Percentiles rank a stretch among this genome's conserved stretches.
These are phyloP conservation scores for Thymelicus acteon DNA, from an alignment of 2,888 invertebrate genomes.

Conservation along the genomic window DNA sequence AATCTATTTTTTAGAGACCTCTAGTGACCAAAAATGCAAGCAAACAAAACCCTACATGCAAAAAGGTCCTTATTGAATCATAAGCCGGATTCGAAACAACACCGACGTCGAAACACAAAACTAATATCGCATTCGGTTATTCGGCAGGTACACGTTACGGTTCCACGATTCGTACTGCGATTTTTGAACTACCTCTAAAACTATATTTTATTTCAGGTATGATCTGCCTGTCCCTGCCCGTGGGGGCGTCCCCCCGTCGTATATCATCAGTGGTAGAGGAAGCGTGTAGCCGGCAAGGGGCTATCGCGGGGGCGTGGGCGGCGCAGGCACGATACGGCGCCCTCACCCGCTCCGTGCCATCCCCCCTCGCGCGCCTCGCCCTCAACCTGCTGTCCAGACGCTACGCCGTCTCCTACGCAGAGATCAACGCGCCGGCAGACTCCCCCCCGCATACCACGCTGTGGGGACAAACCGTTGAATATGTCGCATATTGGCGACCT, in stretches of 20 bases:
- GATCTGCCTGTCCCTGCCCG: conserved; percentile 87
- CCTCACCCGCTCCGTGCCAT: conserved; percentile 87
- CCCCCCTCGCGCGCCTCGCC: conserved; percentile 75
- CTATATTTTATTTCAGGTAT: conserved; percentile 73
- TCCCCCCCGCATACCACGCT: conserved; percentile 79
- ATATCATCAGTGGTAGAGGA: conserved; percentile 62
- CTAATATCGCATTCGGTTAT: no score
- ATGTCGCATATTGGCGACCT: conserved; percentile 89
- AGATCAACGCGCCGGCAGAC: conserved; percentile 74
- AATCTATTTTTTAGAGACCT: no score
- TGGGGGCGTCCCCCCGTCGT: conserved; percentile 75
- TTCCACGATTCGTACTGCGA: no score
- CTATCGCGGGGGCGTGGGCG: conserved; percentile 82
- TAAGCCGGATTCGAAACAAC: no score
- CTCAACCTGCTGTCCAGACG: conserved; percentile 87
- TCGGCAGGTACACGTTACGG: no score
- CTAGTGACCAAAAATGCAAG: no score
- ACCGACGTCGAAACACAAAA: no score
- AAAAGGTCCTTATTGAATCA: no score
- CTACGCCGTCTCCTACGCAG: conserved; percentile 88
- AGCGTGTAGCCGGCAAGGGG: conserved; percentile 75
- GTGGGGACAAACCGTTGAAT: conserved; percentile 87
- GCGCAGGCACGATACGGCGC: conserved; percentile 80
- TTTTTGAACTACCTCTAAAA: no score
- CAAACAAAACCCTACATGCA: no score